phyloP scores from a whole-genome alignment of 2,113 vertebrate species.

The Cyanoderma ruficeps region DNA sequence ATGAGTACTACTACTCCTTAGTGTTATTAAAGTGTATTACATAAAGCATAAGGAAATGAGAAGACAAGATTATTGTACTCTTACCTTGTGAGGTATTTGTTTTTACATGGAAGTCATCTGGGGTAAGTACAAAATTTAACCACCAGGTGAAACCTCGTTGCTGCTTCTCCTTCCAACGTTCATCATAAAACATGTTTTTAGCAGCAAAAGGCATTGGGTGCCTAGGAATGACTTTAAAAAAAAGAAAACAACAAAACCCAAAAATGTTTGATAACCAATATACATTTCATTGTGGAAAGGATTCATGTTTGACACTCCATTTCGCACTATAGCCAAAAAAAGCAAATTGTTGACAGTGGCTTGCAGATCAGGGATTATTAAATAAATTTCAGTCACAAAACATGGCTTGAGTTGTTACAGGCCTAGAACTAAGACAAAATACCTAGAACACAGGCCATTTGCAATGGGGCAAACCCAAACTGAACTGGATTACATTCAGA shows the following conservation, averaged over 20 bases:
- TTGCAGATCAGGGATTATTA: not conserved
- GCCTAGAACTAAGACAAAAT: not conserved
- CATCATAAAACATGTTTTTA: constrained; percentile 97
- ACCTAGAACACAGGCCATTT: not conserved
- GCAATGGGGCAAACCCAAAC: not conserved
- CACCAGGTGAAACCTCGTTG: constrained; percentile 93
- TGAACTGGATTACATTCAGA: not conserved
- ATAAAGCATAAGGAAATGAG: not conserved
- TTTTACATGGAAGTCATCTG: constrained; percentile 91
- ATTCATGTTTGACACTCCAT: not conserved
- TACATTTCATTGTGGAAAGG: not conserved
- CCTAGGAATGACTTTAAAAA: constrained; percentile 83
- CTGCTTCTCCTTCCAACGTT: constrained; percentile 96
- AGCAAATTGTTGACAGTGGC: not conserved
- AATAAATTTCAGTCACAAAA: not conserved
- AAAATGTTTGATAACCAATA: not conserved
- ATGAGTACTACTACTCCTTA: not conserved
- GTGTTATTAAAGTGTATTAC: not conserved
- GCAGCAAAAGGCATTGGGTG: constrained; percentile 95
- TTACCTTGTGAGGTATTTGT: constrained; percentile 85
- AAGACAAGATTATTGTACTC: not conserved
- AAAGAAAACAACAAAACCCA: not conserved
- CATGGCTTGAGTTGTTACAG: not conserved
- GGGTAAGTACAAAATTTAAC: constrained; percentile 95
- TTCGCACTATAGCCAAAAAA: not conserved